Conservation (phyloP, 2,888 invertebrate species). For the Orthosia cruda region DNA sequence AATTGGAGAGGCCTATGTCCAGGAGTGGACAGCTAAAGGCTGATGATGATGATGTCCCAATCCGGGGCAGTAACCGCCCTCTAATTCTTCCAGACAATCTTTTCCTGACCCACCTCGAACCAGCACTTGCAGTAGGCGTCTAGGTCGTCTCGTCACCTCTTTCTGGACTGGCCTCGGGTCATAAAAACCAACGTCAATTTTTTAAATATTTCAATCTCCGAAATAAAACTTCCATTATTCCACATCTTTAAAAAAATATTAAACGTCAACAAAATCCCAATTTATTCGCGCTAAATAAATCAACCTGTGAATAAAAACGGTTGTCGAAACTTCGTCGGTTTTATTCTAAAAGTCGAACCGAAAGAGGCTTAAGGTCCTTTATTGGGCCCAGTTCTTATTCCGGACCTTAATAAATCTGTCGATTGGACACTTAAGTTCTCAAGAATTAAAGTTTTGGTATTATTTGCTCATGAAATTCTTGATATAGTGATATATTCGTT, state of each 20-base stretch:
- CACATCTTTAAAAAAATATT: slow-evolving; percentile 36
- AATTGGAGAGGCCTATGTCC: too few species aligned
- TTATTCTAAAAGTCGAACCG: slow-evolving; percentile 78
- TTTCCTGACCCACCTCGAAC: too few species aligned
- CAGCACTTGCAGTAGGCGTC: too few species aligned
- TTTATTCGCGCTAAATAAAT: slow-evolving; percentile 71
- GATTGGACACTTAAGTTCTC: slow-evolving; percentile 76
- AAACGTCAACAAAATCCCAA: slow-evolving; percentile 51
- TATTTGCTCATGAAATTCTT: slow-evolving; percentile 80
- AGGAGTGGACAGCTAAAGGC: too few species aligned
- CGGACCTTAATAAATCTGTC: slow-evolving; percentile 87
- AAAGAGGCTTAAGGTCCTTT: slow-evolving; percentile 76
- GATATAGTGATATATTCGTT: slow-evolving; percentile 76
- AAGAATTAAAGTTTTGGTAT: slow-evolving; percentile 77
- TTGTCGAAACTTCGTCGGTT: slow-evolving; percentile 77
- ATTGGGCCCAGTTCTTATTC: slow-evolving; percentile 74
- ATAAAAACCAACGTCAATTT: not conserved
- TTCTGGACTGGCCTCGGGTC: too few species aligned
- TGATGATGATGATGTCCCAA: too few species aligned
- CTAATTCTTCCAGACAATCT: too few species aligned
- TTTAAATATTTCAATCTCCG: not conserved
- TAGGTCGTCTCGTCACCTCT: too few species aligned
- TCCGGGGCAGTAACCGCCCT: too few species aligned
- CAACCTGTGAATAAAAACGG: slow-evolving; percentile 74
- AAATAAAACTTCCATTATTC: not conserved